Evolutionary conservation across 2,113 vertebrate genomes (phyloP).

Genomic region (Takifugu flavidus): DNA sequence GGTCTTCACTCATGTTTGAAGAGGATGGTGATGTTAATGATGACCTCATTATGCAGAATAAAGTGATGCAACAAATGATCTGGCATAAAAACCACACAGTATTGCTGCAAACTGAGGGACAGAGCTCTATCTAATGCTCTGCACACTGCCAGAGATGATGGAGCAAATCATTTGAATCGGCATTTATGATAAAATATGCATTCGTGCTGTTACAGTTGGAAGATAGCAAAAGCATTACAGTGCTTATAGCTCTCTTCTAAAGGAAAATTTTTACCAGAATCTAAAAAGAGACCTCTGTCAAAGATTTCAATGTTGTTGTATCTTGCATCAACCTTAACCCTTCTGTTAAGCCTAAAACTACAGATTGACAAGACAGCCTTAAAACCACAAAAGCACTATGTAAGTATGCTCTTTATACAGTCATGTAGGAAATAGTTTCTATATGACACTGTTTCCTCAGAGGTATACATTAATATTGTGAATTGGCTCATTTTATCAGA

Average conservation of each 20-base stretch:
- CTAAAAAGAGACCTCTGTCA: too few relatives aligned
- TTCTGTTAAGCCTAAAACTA: slow-evolving; percentile 31
- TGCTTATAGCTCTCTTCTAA: too few relatives aligned
- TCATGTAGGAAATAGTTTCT: too few relatives aligned
- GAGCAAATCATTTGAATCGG: not conserved
- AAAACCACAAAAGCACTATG: slow-evolving; percentile 39
- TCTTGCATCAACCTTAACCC: not conserved
- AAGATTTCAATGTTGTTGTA: not conserved
- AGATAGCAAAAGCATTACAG: too few relatives aligned
- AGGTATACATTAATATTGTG: too few relatives aligned
- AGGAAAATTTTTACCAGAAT: too few relatives aligned
- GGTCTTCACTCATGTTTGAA: too few relatives aligned
- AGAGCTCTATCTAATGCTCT: not conserved
- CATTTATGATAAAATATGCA: not conserved
- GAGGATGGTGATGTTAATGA: too few relatives aligned
- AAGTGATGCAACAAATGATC: too few relatives aligned
- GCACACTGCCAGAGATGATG: not conserved
- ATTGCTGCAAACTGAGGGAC: not conserved
- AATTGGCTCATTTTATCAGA: too few relatives aligned
- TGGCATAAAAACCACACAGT: not conserved
- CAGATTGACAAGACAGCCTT: slow-evolving; percentile 21
- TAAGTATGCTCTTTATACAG: not conserved
- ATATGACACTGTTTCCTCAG: too few relatives aligned
- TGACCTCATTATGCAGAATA: not conserved
- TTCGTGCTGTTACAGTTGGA: too few relatives aligned